A percentile compares a stretch with the other conserved stretches of the same genome.
Evolutionary conservation across 1,140 invertebrate genomes (phyloP).

Genomic region (Drosophila simulans): DNA sequence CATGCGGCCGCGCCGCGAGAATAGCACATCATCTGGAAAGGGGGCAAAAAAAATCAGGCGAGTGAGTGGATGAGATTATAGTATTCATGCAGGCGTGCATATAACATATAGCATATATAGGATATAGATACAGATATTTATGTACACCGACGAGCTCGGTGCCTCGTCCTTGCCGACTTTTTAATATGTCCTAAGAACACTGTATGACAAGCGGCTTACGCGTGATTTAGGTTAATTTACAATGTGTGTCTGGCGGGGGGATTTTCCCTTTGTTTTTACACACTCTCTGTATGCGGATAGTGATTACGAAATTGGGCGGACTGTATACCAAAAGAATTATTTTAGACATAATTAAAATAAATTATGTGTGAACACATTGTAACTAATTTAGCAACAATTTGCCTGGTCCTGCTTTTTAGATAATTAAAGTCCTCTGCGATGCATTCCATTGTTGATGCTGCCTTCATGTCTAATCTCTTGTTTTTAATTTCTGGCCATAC

Average conservation of each 20-base stretch:
- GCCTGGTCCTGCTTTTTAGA: too few species aligned
- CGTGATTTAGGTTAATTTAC: slow-evolving; percentile 79
- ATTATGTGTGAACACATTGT: too few species aligned
- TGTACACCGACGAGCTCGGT: slow-evolving; percentile 16
- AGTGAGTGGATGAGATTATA: slow-evolving; percentile 56
- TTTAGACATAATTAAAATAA: too few species aligned
- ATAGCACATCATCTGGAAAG: slow-evolving; percentile 85
- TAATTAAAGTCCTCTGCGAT: too few species aligned
- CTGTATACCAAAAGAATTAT: too few species aligned
- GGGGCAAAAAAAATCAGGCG: slow-evolving; percentile 15
- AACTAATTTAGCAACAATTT: too few species aligned
- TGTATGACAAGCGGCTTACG: slow-evolving; percentile 77
- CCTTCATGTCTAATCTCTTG: background rate
- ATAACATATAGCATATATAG: background rate
- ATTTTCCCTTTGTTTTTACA: background rate
- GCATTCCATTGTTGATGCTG: background rate
- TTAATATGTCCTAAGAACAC: slow-evolving; percentile 75
- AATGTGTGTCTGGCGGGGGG: slow-evolving; percentile 38
- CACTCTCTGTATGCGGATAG: slow-evolving; percentile 6
- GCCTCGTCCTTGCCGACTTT: slow-evolving; percentile 50
- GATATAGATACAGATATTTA: slow-evolving; percentile 31
- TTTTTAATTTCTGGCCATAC: background rate
- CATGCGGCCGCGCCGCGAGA: slow-evolving; percentile 86
- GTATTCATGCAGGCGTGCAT: slow-evolving; percentile 26
- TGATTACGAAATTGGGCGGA: background rate